Conservation (phyloP, 2,113 vertebrate species). For the Passer domesticus region DNA sequence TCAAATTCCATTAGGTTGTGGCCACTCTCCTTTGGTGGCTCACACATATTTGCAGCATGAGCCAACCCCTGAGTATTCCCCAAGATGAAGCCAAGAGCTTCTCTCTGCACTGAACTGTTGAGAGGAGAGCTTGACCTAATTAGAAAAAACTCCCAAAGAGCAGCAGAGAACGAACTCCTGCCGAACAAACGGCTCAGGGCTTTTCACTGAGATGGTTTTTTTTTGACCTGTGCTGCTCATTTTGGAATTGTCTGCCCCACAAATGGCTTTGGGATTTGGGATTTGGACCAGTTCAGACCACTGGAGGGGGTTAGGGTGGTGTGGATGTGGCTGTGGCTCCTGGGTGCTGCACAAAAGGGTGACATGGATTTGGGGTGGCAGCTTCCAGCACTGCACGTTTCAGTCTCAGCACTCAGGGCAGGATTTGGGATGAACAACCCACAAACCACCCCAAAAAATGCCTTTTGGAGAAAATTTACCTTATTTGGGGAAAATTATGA, state of each 20-base stretch:
- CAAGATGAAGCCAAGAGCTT: not conserved
- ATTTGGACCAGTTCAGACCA: not conserved
- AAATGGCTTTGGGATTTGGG: not conserved
- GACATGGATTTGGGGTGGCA: not conserved
- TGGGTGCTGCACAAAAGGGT: not conserved
- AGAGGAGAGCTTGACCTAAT: constrained; percentile 41
- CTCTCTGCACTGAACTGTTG: not conserved
- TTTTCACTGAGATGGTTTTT: not conserved
- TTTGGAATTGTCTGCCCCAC: not conserved
- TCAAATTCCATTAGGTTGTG: constrained; percentile 46
- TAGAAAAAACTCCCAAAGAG: constrained; percentile 21
- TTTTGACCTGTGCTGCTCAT: not conserved
- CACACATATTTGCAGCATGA: not conserved
- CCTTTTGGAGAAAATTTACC: not conserved
- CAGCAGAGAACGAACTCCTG: not conserved
- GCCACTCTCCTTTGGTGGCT: not conserved
- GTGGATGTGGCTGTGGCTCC: not conserved
- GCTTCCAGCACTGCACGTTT: not conserved
- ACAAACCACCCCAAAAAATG: not conserved
- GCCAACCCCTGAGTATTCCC: not conserved
- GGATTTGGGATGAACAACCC: not conserved
- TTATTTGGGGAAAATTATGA: not conserved
- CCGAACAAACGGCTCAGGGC: not conserved
- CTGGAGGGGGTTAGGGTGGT: not conserved
- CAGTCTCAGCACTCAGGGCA: not conserved